Conservation (phyloP, 2,888 invertebrate species). For the Caenorhabditis sp. region DNA sequence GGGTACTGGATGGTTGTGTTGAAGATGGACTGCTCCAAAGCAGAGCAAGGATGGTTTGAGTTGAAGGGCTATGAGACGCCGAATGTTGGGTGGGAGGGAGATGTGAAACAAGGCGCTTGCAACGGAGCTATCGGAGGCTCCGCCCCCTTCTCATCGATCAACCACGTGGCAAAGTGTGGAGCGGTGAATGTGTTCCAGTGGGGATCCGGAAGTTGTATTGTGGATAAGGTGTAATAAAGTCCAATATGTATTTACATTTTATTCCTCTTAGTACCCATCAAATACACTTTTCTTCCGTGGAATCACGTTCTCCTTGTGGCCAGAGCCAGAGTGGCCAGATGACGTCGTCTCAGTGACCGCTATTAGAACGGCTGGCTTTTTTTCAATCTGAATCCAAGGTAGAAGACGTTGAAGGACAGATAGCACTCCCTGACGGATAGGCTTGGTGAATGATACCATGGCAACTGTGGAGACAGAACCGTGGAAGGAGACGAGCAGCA, state of each 20-base stretch:
- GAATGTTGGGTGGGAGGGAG: slow-evolving; percentile 83
- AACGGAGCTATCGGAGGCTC: slow-evolving; percentile 80
- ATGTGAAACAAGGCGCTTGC: slow-evolving; percentile 80
- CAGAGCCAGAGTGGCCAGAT: too few species aligned
- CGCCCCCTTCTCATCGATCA: slow-evolving; percentile 79
- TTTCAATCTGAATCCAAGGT: background rate
- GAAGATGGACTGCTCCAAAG: slow-evolving; percentile 84
- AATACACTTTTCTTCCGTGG: background rate
- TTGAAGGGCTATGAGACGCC: slow-evolving; percentile 83
- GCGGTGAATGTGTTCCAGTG: slow-evolving; percentile 84
- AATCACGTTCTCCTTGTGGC: too few species aligned
- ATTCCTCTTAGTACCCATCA: background rate
- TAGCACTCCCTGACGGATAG: slow-evolving; percentile 28
- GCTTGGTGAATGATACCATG: slow-evolving; percentile 53
- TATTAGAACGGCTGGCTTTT: background rate
- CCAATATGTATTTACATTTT: background rate
- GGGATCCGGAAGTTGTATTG: slow-evolving; percentile 62
- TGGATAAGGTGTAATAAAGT: background rate
- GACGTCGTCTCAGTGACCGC: slow-evolving; percentile 5
- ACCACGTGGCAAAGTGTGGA: slow-evolving; percentile 84
- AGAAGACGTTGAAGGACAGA: slow-evolving; percentile 14
- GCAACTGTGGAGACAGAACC: slow-evolving; percentile 51
- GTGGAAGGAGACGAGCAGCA: slow-evolving; percentile 54
- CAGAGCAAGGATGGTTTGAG: slow-evolving; percentile 84
- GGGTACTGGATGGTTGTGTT: slow-evolving; percentile 85